phyloP scores from a whole-genome alignment of 2,797 vertebrate species.

The Nannoperca australis region DNA sequence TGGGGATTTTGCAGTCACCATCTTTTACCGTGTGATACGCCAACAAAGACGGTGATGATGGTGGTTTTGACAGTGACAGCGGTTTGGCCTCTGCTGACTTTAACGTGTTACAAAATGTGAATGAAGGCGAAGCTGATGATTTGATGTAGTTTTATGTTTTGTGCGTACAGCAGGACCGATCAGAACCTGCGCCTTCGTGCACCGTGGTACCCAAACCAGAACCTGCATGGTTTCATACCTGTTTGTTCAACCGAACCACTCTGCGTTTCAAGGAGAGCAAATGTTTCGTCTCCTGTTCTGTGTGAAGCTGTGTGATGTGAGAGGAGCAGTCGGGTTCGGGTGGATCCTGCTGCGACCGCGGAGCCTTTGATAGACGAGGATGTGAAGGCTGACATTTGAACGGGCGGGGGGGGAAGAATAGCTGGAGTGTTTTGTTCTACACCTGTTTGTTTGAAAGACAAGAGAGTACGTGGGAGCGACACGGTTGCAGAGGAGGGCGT shows the following conservation, averaged over 20 bases:
- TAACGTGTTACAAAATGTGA: neutral
- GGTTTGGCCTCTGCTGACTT: neutral
- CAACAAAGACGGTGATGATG: too few relatives aligned
- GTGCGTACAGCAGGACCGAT: neutral
- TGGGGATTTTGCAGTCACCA: neutral
- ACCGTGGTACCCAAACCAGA: neutral
- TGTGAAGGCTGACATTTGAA: conserved; percentile 76
- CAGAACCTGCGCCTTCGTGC: neutral
- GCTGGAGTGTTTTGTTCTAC: conserved; percentile 57
- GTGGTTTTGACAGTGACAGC: neutral
- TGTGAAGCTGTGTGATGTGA: conserved; percentile 53
- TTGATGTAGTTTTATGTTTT: neutral
- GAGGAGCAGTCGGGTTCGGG: conserved; percentile 58
- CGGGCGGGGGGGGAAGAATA: conserved; percentile 28
- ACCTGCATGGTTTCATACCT: neutral
- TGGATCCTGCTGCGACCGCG: conserved; percentile 59
- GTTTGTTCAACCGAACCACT: conserved; percentile 5
- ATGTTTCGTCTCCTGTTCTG: conserved; percentile 1
- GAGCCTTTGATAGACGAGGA: conserved; percentile 68
- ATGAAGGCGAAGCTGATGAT: neutral
- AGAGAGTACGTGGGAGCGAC: neutral
- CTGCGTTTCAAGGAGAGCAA: conserved; percentile 11
- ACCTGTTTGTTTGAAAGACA: conserved; percentile 58
- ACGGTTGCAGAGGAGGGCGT: neutral
- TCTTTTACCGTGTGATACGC: too few relatives aligned